Evolutionary conservation across 2,888 invertebrate species (phyloP).

Genomic region (Neoaliturus tenellus): DNA sequence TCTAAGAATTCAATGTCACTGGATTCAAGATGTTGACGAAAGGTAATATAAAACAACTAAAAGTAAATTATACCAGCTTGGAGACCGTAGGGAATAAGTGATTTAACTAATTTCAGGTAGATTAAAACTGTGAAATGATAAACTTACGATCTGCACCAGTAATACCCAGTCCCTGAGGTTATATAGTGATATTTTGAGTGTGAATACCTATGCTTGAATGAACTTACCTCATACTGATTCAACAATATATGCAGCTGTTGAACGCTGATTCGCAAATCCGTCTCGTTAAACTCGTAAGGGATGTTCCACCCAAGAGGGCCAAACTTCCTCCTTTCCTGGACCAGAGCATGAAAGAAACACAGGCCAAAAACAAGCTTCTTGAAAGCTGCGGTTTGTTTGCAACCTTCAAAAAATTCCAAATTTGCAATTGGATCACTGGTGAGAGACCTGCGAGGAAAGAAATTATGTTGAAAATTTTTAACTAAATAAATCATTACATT

Average conservation of each 20-base stretch:
- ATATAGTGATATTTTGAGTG: too few relatives aligned
- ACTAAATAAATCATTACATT: constrained; percentile 14
- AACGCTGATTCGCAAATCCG: constrained; percentile 92
- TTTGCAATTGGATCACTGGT: constrained; percentile 91
- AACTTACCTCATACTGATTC: constrained; percentile 84
- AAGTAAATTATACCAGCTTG: too few relatives aligned
- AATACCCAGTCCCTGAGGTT: too few relatives aligned
- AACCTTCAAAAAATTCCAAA: constrained; percentile 90
- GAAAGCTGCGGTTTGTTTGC: constrained; percentile 84
- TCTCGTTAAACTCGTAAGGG: constrained; percentile 96
- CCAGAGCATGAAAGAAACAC: constrained; percentile 96
- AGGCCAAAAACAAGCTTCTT: constrained; percentile 91
- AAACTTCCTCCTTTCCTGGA: constrained; percentile 94
- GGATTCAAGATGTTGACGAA: too few relatives aligned
- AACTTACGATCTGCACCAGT: too few relatives aligned
- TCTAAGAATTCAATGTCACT: too few relatives aligned
- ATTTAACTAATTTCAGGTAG: too few relatives aligned
- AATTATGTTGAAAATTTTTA: constrained; percentile 1
- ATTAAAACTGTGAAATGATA: too few relatives aligned
- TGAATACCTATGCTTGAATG: too few relatives aligned
- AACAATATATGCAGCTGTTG: constrained; percentile 92
- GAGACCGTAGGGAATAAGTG: too few relatives aligned
- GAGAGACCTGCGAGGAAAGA: constrained; percentile 76
- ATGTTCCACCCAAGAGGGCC: constrained; percentile 98
- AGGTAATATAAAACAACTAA: too few relatives aligned